phyloP scores from a whole-genome alignment of 64 coral and sea anemone species.

The Stichodactyla helianthus region DNA sequence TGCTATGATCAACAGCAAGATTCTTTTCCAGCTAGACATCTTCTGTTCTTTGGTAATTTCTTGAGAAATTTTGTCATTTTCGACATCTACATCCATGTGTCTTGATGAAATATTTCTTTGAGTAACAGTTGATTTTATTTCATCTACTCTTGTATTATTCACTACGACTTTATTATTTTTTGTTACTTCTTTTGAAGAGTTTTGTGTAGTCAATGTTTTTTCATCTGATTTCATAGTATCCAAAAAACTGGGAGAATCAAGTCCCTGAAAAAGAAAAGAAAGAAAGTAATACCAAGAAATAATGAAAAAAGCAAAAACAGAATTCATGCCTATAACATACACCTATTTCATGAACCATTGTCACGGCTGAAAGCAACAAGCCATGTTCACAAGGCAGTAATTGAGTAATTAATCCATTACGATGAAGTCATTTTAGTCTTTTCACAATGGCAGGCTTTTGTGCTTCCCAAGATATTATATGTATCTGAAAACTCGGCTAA shows the following conservation, averaged over 20 bases:
- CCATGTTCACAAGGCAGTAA: too few relatives aligned
- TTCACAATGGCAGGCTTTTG: too few relatives aligned
- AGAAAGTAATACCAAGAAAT: background rate
- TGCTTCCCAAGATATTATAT: too few relatives aligned
- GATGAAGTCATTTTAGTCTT: too few relatives aligned
- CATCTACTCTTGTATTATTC: constrained; percentile 25
- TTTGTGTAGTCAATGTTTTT: background rate
- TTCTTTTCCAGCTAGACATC: constrained; percentile 79
- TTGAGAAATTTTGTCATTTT: background rate
- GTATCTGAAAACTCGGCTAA: too few relatives aligned
- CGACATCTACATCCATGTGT: background rate
- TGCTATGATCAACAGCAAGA: constrained; percentile 88
- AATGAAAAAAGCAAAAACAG: background rate
- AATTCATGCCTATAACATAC: background rate
- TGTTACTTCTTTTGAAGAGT: background rate
- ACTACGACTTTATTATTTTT: constrained; percentile 24
- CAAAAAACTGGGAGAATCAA: constrained; percentile 38
- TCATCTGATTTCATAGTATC: background rate
- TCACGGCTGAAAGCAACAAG: background rate
- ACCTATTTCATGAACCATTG: background rate
- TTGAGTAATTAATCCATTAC: background rate
- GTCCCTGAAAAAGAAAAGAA: constrained; percentile 24
- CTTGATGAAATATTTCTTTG: background rate
- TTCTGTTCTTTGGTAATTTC: constrained; percentile 34
- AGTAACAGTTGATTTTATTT: constrained; percentile 29